Base-by-base conservation (phyloP, 2,797 vertebrate genomes). In the Crax fasciolata region DNA sequence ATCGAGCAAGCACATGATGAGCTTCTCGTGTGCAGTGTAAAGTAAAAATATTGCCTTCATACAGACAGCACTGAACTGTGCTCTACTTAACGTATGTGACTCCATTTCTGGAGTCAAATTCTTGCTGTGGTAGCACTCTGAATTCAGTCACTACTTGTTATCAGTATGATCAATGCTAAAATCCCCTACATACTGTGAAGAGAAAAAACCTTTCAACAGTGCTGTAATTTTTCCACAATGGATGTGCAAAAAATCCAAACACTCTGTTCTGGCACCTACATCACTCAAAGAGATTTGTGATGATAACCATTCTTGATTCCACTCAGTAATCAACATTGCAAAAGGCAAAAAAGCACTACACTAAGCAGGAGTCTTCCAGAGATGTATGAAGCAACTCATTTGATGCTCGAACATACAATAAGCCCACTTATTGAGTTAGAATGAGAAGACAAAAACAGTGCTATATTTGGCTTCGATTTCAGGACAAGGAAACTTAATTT, bases 281-380 rank as follows among this genome's bases (percentile, higher is more conserved):
- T 49, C 52, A 62, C 65, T 91, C 51, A 52, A 80, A 49, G 6
- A 57, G 35, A 49, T 82, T 57, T 74, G 21, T 49, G 54, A 65
- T n/a, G 41, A 79, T 43, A 82, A 71, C 12, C 38, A 32, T 39
- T 84, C 52, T 46, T 41, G 32, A 38, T 82, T 74, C 49, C 51
- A 74, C 54, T 87, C 89, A 74, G 65, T 79, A 93, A 94, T 71
- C 70, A 73, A 51, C 48, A 76, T 68, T 93, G 91, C 72, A 74
- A 77, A 89, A 43, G 55, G 48, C 70, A 65, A 65, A 74, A 59
- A 77, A 67, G 70, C 48, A 55, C n/a, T 44, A 21, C 38, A 83
- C 43, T 41, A 46, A 70, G 72, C 21, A 79, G 48, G 20, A 84
- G 7, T 55, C 75, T 84, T 84, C 81, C 48, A 62, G 63, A 68